Base-by-base conservation (phyloP, 2,113 vertebrate species). In the Antechinus stuartii region DNA sequence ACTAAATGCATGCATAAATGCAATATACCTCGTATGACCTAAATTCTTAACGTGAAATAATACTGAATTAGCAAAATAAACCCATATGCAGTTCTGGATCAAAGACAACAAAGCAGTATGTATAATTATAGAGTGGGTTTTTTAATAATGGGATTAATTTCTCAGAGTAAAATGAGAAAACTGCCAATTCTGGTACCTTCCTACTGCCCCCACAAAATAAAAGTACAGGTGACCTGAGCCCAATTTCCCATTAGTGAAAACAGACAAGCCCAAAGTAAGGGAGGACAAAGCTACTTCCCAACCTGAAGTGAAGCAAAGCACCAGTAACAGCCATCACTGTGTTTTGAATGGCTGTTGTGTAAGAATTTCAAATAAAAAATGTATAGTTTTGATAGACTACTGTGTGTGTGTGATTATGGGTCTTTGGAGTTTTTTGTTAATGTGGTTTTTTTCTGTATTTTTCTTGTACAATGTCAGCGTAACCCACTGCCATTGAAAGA, bases 131-230 rank as follows among this genome's bases (percentile, higher is more conserved):
- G 68, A n/a, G 19, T n/a, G 61, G 9, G 6, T 12, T 93, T 94
- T 90, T 90, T 27, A 50, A 49, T 52, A 50, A 46, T 89, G 49
- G 50, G 91, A n/a, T 93, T 54, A 95, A 27, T 23, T n/a, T 94
- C 42, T 92, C 27, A 61, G 7, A 91, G 25, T 91, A 94, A 93
- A 97, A 92, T 30, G 30, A 91, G 27, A 93, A 93, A 90, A 53
- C 53, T 25, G 89, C 8, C 27, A 92, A 25, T 91, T 93, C 3
- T 89, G 11, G 0, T 91, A 92, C 94, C 84, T 96, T 92, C 53
- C 27, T 90, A 49, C n/a, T 94, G 22, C 90, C 92, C 53, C n/a
- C 26, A 91, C 23, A 92, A n/a, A 76, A 19, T 68, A 68, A 68
- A 68, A 35, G 35, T 42, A 84, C 68, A 84, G 68, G n/a, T 84